Evolutionary conservation across 2,113 vertebrate species (phyloP), one percentile per base, ranked within the genome.

Genomic region (Hylia prasina): DNA sequence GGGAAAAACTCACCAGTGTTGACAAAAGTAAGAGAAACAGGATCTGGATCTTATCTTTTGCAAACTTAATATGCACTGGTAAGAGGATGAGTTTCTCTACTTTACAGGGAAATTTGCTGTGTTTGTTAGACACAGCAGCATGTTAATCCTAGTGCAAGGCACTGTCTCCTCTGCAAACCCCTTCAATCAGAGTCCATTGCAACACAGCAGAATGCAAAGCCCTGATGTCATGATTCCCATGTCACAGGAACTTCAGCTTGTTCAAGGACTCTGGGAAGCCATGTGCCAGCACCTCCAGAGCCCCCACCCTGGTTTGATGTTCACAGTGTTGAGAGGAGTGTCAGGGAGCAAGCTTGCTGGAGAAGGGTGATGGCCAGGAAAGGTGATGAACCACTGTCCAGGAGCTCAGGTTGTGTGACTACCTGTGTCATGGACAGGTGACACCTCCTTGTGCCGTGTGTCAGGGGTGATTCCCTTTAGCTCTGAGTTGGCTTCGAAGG

Each of bases 251-350:
- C 18, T 7, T 9, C 2, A 1, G 45, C 30, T 54, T 2, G 1
- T 40, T 39, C 6, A 4, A 56, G 58, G 35, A 13, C 63, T 44
- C 44, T 54, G 77, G n/a, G 48, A 22, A 87, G 60, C 45, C 31
- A 5, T 0, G 0, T 16, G 28, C n/a, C 0, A 0, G 35, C 25
- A 58, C 11, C 28, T 71, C 28, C 70, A 53, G 56, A 57, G 44
- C 15, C 11, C 11, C 9, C 16, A 14, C 11, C 56, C 66, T 42
- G 22, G 22, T 50, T 3, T 37, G n/a, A 70, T 45, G 39, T 11
- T 85, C 9, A 6, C 6, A 8, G 25, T 44, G 39, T 47, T 61
- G 50, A 84, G 66, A 79, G 27, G 10, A 48, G 20, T 1, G 0
- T 48, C 61, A 68, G 48, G 35, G 30, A 81, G 4, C 1, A 1